Conservation (phyloP, 2,888 invertebrate genomes). For the Trichacis sp. region DNA sequence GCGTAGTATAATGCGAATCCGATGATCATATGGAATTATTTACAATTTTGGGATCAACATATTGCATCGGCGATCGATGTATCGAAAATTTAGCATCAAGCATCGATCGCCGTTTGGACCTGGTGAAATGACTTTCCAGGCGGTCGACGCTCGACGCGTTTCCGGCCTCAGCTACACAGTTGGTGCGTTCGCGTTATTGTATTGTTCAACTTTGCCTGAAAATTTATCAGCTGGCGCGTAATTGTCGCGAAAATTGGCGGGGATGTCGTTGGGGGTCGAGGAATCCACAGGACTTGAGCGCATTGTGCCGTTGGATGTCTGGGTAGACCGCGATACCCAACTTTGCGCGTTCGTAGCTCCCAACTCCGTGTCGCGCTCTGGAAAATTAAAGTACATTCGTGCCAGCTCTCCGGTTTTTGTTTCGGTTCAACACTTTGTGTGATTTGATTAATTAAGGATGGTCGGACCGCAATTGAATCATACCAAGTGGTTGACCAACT, state of each 20-base stretch:
- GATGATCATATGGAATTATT: no score
- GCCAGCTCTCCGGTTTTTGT: background rate
- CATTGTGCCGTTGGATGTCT: conserved; percentile 48
- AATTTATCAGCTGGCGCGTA: conserved; percentile 18
- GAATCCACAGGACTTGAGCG: conserved; percentile 51
- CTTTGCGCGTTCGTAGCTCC: conserved; percentile 52
- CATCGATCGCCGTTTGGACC: no score
- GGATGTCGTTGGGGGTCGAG: conserved; percentile 34
- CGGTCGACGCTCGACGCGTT: background rate
- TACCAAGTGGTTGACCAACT: no score
- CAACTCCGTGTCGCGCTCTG: conserved; percentile 60
- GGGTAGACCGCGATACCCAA: conserved; percentile 56
- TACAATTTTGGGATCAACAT: no score
- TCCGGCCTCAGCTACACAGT: background rate
- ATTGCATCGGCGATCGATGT: no score
- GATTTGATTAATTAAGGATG: no score
- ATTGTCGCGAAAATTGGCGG: conserved; percentile 38
- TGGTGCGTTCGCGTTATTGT: conserved; percentile 47
- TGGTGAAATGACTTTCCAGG: background rate
- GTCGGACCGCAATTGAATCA: no score
- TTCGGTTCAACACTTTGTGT: no score
- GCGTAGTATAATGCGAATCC: no score
- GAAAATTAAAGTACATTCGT: conserved; percentile 5
- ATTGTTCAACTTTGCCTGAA: conserved; percentile 55
- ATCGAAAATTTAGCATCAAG: no score